phyloP scores from a whole-genome alignment of 2,113 vertebrate species.

The Neodon shergylaensis region DNA sequence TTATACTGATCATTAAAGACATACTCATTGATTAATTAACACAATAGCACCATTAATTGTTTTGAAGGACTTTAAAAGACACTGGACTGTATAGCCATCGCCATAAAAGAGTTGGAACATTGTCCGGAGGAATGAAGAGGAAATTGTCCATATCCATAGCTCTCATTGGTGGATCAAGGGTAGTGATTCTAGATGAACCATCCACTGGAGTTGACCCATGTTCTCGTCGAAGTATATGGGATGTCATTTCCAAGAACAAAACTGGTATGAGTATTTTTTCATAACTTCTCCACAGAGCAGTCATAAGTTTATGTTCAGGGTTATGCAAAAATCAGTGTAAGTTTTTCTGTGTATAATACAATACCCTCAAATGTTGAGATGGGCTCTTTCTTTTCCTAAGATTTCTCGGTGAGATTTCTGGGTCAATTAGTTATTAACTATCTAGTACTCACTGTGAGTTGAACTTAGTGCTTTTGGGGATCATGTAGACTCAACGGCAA shows the following conservation, averaged over 20 bases:
- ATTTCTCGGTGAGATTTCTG: slow-evolving; percentile 16
- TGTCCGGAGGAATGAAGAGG: slow-evolving; percentile 98
- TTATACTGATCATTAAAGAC: neutral
- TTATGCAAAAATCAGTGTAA: neutral
- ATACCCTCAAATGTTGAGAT: neutral
- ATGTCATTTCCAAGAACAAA: slow-evolving; percentile 96
- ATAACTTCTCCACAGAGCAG: neutral
- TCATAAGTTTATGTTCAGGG: neutral
- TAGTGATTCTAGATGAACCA: slow-evolving; percentile 97
- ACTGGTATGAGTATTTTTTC: slow-evolving; percentile 85
- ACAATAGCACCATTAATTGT: slow-evolving; percentile 6
- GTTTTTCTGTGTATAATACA: slow-evolving; percentile 8
- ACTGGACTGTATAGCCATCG: slow-evolving; percentile 94
- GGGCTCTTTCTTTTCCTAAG: neutral
- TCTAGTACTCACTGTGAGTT: neutral
- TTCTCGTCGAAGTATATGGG: slow-evolving; percentile 97
- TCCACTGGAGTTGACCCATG: slow-evolving; percentile 98
- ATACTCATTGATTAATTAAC: slow-evolving; percentile 15
- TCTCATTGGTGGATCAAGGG: slow-evolving; percentile 95
- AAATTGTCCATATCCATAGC: slow-evolving; percentile 98
- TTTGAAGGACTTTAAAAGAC: slow-evolving; percentile 92
- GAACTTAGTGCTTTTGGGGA: slow-evolving; percentile 44
- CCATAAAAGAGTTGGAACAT: slow-evolving; percentile 93
- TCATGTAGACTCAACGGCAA: slow-evolving; percentile 4
- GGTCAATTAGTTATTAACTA: neutral